Evolutionary conservation across 2,888 invertebrate species (phyloP), one percentile per base, ranked within the genome.

Genomic region (Pristionchus mayeri): DNA sequence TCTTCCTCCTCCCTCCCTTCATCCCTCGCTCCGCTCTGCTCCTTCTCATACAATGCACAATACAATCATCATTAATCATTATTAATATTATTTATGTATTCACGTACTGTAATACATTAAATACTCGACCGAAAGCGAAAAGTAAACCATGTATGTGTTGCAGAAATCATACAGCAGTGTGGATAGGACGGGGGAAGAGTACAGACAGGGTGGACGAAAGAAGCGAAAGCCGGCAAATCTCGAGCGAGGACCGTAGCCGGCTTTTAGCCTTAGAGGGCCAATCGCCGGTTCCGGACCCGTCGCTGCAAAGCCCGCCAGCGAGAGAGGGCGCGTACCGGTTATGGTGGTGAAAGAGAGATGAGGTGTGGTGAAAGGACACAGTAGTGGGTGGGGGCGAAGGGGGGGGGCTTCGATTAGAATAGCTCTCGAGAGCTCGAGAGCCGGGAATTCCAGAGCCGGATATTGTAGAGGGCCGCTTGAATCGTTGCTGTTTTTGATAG

Each of bases 291-390:
- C 71, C 24, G 71, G 71, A n/a, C 3, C 37, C 37, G 13, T 60
- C 27, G 16, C 21, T 30, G n/a, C 24, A 57, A n/a, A 24, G 11
- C 9, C 63, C 63, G 63, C 34, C 63, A 18, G 30, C n/a, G n/a
- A n/a, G n/a, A n/a, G n/a, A n/a, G 34, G 24, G 71, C 71, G 37
- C n/a, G 71, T 71, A 71, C 71, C 71, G 71, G 71, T 71, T 71
- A 71, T 71, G n/a, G 21, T 21, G 37, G 71, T 71, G 71, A 71
- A 71, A 63, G 71, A 71, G 40, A 63, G 63, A 48, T 48, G 81
- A 52, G 44, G 48, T 34, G 21, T 24, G 37, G 40, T 27, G 48
- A 40, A 63, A 82, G 44, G 48, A 71, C 71, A 71, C 44, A 71
- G 71, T 71, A 71, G 71, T 71, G 21, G 54, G 7, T 40, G 63